These are phyloP conservation scores for Arctopsyche grandis DNA, from an alignment of 1,140 invertebrate species.

Conservation along the genomic window DNA sequence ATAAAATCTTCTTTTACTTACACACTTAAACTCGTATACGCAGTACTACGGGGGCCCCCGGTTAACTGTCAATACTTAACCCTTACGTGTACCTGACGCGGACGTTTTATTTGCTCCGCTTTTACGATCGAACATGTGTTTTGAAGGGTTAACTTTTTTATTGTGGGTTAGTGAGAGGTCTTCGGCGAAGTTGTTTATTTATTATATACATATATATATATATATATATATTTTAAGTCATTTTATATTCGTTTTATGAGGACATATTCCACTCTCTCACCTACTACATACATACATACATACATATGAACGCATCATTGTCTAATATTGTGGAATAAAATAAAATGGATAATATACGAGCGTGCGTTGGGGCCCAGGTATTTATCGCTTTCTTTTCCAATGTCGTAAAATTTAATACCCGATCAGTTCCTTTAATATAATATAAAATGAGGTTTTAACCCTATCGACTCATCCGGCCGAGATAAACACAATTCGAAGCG, in stretches of 20 bases:
- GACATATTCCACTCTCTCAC: constrained; percentile 10
- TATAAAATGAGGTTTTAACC: neutral
- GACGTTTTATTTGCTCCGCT: constrained; percentile 42
- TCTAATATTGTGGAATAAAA: constrained; percentile 12
- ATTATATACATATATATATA: constrained; percentile 22
- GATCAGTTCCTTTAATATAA: constrained; percentile 1
- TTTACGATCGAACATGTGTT: constrained; percentile 55
- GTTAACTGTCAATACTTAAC: constrained; percentile 45
- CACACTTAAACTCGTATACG: constrained; percentile 27
- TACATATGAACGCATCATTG: no score
- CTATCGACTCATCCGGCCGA: no score
- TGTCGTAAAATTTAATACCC: constrained; percentile 49
- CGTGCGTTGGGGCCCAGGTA: constrained; percentile 35
- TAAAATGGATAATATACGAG: constrained; percentile 27
- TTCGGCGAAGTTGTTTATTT: neutral
- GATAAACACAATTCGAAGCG: no score
- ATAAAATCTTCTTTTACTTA: constrained; percentile 49
- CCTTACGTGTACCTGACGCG: constrained; percentile 43
- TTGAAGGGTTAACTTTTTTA: constrained; percentile 53
- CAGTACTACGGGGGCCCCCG: neutral
- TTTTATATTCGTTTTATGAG: constrained; percentile 37
- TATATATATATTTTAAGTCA: constrained; percentile 42
- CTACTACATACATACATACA: neutral
- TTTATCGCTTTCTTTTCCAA: constrained; percentile 45
- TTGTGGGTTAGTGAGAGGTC: constrained; percentile 16